These are phyloP conservation scores for Parazoanthus swiftii DNA, from an alignment of 92 coral and sea anemone species.

Conservation along the genomic window DNA sequence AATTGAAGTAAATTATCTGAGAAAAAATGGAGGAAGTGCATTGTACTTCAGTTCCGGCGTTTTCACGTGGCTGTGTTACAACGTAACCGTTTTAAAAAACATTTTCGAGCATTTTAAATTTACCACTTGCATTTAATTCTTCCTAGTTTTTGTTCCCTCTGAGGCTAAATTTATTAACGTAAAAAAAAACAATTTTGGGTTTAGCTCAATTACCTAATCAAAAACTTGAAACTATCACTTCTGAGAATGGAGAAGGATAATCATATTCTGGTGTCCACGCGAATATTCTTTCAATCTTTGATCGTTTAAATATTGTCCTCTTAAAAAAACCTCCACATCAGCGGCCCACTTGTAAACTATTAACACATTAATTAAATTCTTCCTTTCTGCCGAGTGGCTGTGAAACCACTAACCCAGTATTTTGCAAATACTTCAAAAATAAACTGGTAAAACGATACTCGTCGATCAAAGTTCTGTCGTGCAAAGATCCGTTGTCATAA, in stretches of 20 bases:
- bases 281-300: neutral
- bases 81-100: neutral
- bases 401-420: neutral
- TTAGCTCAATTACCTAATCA: neutral
- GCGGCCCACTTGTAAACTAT: neutral
- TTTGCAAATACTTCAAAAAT: neutral
- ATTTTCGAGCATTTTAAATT: neutral
- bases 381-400: neutral
- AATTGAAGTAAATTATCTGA: neutral
- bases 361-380: neutral
- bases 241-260: neutral
- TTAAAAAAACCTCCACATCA: neutral
- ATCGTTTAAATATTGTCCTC: constrained; percentile 6
- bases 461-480: constrained; percentile 72
- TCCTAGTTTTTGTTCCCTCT: neutral
- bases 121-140: neutral
- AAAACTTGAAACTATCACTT: neutral
- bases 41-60: constrained; percentile 15
- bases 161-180: too few relatives aligned
- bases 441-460: neutral
- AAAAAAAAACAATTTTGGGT: neutral
- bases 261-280: neutral
- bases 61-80: constrained; percentile 6
- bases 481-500: constrained; percentile 86
- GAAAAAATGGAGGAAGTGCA: neutral